A percentile compares a stretch with the other conserved stretches of the same genome.
Evolutionary conservation across 2,797 vertebrate species (phyloP).

Genomic region (Mormyrus hasselquistii): DNA sequence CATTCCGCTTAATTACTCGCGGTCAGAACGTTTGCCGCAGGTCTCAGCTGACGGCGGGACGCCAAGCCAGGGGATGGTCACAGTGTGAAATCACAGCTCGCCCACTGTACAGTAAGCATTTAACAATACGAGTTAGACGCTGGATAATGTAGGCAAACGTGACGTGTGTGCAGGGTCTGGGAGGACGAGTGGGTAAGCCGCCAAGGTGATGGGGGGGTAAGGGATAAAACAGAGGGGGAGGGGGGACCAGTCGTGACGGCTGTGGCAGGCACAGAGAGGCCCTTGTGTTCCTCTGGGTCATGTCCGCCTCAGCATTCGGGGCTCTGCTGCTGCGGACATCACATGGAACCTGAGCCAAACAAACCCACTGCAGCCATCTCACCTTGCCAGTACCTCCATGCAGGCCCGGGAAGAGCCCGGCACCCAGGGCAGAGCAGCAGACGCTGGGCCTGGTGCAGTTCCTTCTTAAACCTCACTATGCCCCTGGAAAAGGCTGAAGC

Average conservation of each 20-base stretch:
- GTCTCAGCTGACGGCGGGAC: neutral
- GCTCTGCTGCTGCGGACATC: conserved; percentile 36
- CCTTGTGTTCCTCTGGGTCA: conserved; percentile 40
- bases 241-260: neutral
- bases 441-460: neutral
- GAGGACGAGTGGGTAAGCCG: neutral
- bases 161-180: neutral
- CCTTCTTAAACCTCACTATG: neutral
- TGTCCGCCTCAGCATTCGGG: conserved; percentile 23
- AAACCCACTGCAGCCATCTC: neutral
- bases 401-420: neutral
- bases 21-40: neutral
- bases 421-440: neutral
- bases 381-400: neutral
- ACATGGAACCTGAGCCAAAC: conserved; percentile 9
- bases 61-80: neutral
- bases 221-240: neutral
- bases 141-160: neutral
- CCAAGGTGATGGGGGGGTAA: neutral
- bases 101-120: neutral
- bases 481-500: neutral
- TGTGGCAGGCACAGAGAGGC: conserved; percentile 23
- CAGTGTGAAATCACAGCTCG: neutral
- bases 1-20: neutral
- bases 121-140: neutral